Evolutionary conservation across 2,888 invertebrate species (phyloP).

Genomic region (Drosophila stalkeri): DNA sequence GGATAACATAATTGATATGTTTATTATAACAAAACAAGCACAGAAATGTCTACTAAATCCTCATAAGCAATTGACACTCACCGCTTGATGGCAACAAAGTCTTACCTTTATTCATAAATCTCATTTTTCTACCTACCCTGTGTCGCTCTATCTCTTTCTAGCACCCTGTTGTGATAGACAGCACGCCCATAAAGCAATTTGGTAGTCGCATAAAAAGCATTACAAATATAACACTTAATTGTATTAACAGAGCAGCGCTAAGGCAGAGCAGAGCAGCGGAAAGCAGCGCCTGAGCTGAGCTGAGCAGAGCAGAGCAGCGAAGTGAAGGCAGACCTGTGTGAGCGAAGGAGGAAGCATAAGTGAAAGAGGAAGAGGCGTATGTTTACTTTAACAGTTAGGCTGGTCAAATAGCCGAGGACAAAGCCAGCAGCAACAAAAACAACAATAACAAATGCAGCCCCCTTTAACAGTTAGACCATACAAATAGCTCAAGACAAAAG

Average conservation of each 20-base stretch:
- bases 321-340: neutral
- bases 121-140: neutral
- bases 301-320: conserved; percentile 1
- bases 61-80: conserved; percentile 24
- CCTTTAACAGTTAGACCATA: neutral
- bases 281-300: too few relatives aligned
- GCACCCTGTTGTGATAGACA: conserved; percentile 45
- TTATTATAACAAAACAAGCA: neutral
- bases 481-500: conserved; percentile 49
- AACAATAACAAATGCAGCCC: conserved; percentile 23
- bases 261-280: conserved; percentile 5
- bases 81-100: conserved; percentile 20
- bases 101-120: conserved; percentile 20
- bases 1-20: conserved; percentile 8
- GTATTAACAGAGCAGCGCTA: conserved; percentile 64
- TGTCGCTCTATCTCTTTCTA: neutral
- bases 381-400: conserved; percentile 54
- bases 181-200: conserved; percentile 76
- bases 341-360: neutral
- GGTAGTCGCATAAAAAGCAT: conserved; percentile 63
- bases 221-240: conserved; percentile 79
- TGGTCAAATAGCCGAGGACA: conserved; percentile 43
- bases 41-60: neutral
- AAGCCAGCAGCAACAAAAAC: conserved; percentile 24
- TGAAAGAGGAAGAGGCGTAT: conserved; percentile 18